phyloP scores from a whole-genome alignment of 2,888 invertebrate genomes.

The Protonemura montana region DNA sequence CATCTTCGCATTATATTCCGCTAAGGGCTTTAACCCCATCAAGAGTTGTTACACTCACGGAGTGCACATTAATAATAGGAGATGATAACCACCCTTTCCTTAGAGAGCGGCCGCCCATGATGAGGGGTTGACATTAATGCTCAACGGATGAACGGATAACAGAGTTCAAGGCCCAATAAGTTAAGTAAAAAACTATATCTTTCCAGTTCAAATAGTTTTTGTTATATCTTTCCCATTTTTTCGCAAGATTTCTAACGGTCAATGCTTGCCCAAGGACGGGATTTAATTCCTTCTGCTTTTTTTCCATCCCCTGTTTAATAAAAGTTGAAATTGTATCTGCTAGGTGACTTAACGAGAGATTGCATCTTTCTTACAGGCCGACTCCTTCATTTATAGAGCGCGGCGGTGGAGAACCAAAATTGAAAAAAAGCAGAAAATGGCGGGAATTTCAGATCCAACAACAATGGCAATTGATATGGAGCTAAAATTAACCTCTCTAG shows the following conservation, averaged over 20 bases:
- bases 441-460: background rate
- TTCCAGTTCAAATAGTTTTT: too few species aligned
- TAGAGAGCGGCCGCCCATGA: conserved; percentile 32
- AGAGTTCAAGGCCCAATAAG: conserved; percentile 32
- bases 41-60: conserved; percentile 33
- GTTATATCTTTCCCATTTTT: conserved; percentile 10
- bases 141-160: background rate
- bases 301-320: background rate
- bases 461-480: background rate
- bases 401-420: background rate
- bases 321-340: background rate
- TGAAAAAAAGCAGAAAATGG: background rate
- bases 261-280: conserved; percentile 16
- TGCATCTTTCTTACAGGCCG: background rate
- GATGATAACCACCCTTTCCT: conserved; percentile 43
- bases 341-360: background rate
- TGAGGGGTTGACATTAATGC: conserved; percentile 39
- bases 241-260: conserved; percentile 18
- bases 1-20: conserved; percentile 37
- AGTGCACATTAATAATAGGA: conserved; percentile 38
- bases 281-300: background rate
- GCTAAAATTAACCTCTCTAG: too few species aligned
- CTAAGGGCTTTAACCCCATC: conserved; percentile 45
- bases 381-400: background rate
- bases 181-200: background rate